These are phyloP conservation scores for Globia sparganii DNA, from an alignment of 2,888 invertebrate species.

Conservation along the genomic window DNA sequence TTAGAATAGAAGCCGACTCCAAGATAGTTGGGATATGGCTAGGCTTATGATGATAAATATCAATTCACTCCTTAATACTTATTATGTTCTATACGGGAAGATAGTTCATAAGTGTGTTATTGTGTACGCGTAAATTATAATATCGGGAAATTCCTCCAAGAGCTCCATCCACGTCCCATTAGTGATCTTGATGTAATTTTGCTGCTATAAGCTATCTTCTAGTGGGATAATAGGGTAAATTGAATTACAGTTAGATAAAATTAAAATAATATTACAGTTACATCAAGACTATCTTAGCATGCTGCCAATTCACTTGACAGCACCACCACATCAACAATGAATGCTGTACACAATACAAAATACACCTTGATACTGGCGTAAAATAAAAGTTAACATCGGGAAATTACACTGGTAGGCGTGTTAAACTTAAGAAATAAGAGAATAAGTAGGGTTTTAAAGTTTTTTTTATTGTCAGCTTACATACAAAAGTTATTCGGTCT, in stretches of 20 bases:
- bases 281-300: not conserved
- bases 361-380: not conserved
- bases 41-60: not conserved
- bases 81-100: not conserved
- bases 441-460: constrained; percentile 69
- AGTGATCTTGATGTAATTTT: not conserved
- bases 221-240: not conserved
- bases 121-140: no score
- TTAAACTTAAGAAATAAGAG: constrained; percentile 61
- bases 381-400: not conserved
- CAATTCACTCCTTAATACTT: not conserved
- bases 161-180: not conserved
- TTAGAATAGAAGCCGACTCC: not conserved
- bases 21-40: not conserved
- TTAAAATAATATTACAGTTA: no score
- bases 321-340: not conserved
- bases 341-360: not conserved
- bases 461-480: constrained; percentile 85
- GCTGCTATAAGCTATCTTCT: no score
- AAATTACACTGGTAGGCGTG: not conserved
- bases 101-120: not conserved
- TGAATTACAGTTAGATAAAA: not conserved
- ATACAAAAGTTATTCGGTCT: constrained; percentile 93
- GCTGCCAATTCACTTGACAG: not conserved
- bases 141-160: not conserved